These are phyloP conservation scores for Rhinophrynus dorsalis DNA, from an alignment of 2,797 vertebrate genomes.

Conservation along the genomic window DNA sequence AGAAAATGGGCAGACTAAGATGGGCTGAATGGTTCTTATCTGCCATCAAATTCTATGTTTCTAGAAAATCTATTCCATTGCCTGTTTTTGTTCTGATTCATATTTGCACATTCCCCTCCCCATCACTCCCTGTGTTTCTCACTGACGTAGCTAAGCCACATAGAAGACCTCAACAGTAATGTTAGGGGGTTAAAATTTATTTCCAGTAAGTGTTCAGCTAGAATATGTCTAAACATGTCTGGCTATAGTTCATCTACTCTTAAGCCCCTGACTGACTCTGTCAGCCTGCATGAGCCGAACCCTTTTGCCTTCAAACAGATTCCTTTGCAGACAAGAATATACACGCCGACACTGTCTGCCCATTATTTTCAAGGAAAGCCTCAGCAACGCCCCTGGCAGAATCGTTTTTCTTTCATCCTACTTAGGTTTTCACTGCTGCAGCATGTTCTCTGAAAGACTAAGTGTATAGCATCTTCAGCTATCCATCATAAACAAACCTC, in stretches of 20 bases:
- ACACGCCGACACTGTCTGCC: constrained; percentile 60
- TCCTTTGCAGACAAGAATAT: constrained; percentile 56
- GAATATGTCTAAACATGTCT: constrained; percentile 58
- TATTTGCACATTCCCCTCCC: no score
- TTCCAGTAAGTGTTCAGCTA: constrained; percentile 10
- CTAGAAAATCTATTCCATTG: no score
- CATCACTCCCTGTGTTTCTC: no score
- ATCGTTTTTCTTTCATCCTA: constrained; percentile 47
- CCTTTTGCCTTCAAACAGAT: constrained; percentile 65
- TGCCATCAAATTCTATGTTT: no score
- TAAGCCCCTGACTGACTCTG: constrained; percentile 56
- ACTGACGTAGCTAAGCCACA: no score
- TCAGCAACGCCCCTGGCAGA: constrained; percentile 56
- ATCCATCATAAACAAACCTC: no score
- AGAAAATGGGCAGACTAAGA: no score
- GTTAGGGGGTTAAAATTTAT: not conserved
- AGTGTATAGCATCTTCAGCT: no score
- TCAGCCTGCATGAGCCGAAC: constrained; percentile 53
- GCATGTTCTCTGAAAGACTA: constrained; percentile 49
- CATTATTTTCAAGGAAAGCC: constrained; percentile 50
- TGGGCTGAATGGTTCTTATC: no score
- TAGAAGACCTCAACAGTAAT: not conserved
- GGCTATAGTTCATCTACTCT: constrained; percentile 53
- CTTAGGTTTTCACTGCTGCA: constrained; percentile 49
- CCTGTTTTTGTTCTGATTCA: no score